Evolutionary conservation across 2,113 vertebrate species (phyloP).

Genomic region (Dipodomys stephensi): DNA sequence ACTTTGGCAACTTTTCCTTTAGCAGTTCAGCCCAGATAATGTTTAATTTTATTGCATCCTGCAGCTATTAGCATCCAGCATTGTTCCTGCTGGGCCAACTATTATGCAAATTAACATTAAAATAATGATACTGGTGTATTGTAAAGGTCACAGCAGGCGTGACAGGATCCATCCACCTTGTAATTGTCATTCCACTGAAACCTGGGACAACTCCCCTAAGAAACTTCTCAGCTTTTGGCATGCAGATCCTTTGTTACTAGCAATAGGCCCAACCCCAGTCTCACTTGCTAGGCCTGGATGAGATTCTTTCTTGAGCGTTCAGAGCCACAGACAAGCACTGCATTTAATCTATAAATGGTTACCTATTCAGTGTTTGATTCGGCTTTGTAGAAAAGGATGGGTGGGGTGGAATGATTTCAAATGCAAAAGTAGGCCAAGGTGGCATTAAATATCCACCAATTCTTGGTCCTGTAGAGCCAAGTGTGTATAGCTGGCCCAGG

Average conservation of each 20-base stretch:
- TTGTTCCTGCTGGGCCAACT: slow-evolving; percentile 83
- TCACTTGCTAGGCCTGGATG: neutral
- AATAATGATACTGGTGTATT: slow-evolving; percentile 85
- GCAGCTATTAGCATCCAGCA: slow-evolving; percentile 80
- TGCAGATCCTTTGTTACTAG: neutral
- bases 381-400: neutral
- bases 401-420: neutral
- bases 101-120: slow-evolving; percentile 87
- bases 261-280: slow-evolving; percentile 27
- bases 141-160: slow-evolving; percentile 84
- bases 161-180: slow-evolving; percentile 85
- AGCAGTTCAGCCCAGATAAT: slow-evolving; percentile 81
- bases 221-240: slow-evolving; percentile 74
- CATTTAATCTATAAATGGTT: slow-evolving; percentile 20
- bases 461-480: neutral
- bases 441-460: neutral
- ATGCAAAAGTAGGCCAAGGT: neutral
- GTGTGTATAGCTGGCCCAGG: neutral
- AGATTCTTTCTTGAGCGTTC: slow-evolving; percentile 4
- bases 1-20: slow-evolving; percentile 74
- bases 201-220: slow-evolving; percentile 82
- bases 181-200: slow-evolving; percentile 86
- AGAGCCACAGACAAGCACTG: neutral
- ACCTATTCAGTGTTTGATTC: neutral
- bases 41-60: slow-evolving; percentile 87